Evolutionary conservation across 1,140 invertebrate species (phyloP), one percentile per base, ranked within the genome.

Genomic region (Notospermus geniculatus): DNA sequence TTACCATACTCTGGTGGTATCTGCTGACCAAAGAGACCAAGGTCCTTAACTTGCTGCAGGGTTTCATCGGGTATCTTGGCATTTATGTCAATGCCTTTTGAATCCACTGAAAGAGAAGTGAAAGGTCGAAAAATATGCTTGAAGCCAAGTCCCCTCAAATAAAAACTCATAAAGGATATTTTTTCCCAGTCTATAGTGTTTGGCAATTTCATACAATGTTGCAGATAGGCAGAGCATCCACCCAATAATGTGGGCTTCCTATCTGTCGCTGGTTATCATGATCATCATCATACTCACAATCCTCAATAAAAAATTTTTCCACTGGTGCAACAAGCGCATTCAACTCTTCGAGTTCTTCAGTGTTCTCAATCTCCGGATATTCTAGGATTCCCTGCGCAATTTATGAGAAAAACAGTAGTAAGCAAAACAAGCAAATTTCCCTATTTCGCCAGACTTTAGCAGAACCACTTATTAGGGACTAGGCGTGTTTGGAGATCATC

Each of bases 1-100:
- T 55, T 64, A 80, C 78, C 79, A 71, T 79, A 80, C 63, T 80
- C 72, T 41, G 66, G 59, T 56, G 77, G 78, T 56, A 80, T 74
- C 54, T 76, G 76, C 50, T 73, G 71, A 13, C 78, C 77, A 73
- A 78, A 80, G 17, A 80, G 62, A 15, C 78, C 78, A 27, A 80
- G 59, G 27, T 78, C 72, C 65, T 75, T 77, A 25, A 80, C 13
- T 19, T 71, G 65, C 25, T 71, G 64, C 2, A 79, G 50, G 17
- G 69, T 66, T 45, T 76, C 71, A 17, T 76, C 70, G 7, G 78
- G 71, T 54, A 80, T 78, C 52, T 71, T 64, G 27, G 70, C 73
- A 56, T 70, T 69, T 28, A 57, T 39, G 61, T 80, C 78, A 62
- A 80, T 80, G 9, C 62, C 46, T 55, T 66, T 71, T 11, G 77